Evolutionary conservation across 2,113 vertebrate species (phyloP), one percentile per base, ranked within the genome.

Genomic region (Poeciliopsis prolifica): DNA sequence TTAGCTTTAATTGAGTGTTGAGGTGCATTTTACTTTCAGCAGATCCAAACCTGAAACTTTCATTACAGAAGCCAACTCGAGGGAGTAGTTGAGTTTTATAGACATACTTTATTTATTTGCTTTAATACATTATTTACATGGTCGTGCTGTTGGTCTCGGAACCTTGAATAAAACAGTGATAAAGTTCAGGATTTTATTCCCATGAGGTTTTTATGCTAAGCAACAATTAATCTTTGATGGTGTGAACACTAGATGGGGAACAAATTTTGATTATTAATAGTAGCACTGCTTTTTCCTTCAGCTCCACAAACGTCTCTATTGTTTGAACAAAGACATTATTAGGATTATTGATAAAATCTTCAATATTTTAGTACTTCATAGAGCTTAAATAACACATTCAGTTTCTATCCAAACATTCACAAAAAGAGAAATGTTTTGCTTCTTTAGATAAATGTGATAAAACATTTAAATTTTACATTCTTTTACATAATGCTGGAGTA

Each of bases 41-140:
- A 42, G 71, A 81, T 71, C 19, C 22, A 29, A 61, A 75, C 60
- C 72, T 74, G 67, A 51, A 75, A 42, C 31, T 79, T 81, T 90
- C 70, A 86, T 86, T 83, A 83, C 65, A 75, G 64, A 65, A 24
- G 26, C 35, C 22, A 24, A 72, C 79, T 68, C 13, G 13, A 17
- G 72, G 70, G 81, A 76, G 44, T 22, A 35, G 61, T 35, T 75
- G 81, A 66, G 60, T 72, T 80, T 74, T 70, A 81, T 72, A 3
- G 35, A 30, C 44, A 30, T 12, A 15, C 24, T 70, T 79, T 79
- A 82, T 81, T 77, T 76, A 72, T 82, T 65, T 70, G 14, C 61
- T 82, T 87, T 78, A 78, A 78, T 51, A 5, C 82, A 82, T 80
- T 65, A 83, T 81, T 75, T 84, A 77, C 81, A 71, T n/a, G 44